Evolutionary conservation across 2,797 vertebrate species (phyloP), one percentile per base, ranked within the genome.

Genomic region (Halcyon badia): DNA sequence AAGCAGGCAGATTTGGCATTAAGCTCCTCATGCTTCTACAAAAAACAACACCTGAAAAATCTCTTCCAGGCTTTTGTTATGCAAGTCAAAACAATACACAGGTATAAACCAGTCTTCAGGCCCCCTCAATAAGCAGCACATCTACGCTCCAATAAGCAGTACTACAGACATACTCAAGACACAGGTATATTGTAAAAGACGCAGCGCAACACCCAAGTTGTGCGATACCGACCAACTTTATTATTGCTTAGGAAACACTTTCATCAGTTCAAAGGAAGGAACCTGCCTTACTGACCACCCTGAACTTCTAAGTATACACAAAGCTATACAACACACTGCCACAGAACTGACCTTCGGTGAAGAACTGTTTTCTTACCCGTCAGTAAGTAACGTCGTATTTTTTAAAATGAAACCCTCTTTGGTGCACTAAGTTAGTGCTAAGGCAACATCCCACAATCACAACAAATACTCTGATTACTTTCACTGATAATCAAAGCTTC

Each of bases 341-440:
- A 26, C n/a, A 78, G 28, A 87, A 48, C 39, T 35, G 35, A 87
- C 58, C 12, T 64, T 49, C 2, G 44, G 66, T 30, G 25, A 65
- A 49, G 41, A 75, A 44, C 1, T 33, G 2, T 64, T 56, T 64
- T 73, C 77, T 28, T 57, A 58, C 6, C 33, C 37, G 56, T 20
- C 41, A 75, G 18, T 16, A 49, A 83, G 51, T 18, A 69, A 8
- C 0, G 0, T 5, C 16, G 2, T 25, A 17, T 42, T 52, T 84
- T 72, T n/a, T 39, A 65, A 60, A 86, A 48, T 9, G 5, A 64
- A 78, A 82, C 46, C 2, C 64, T 48, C 16, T 62, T 69, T 10
- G 21, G 18, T 35, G 28, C 18, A 28, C 35, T 57, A n/a, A n/a
- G 21, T 60, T 35, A 68, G 70, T 11, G 31, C 33, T 41, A 72